These are phyloP conservation scores for Hirtodrosophila confusa DNA, from an alignment of 2,888 invertebrate genomes.

Conservation along the genomic window DNA sequence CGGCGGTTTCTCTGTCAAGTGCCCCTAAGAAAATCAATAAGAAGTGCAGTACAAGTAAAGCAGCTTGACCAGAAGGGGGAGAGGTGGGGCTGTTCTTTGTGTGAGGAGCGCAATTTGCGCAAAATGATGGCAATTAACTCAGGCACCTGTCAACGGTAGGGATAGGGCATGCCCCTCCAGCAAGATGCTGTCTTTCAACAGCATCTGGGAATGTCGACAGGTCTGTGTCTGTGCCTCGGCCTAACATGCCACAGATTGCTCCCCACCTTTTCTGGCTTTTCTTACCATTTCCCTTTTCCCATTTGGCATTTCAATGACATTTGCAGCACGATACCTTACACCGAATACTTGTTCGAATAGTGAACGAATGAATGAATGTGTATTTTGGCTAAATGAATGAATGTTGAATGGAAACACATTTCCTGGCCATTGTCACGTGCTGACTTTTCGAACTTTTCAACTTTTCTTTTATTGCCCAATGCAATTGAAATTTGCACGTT, in stretches of 20 bases:
- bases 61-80: slow-evolving; percentile 41
- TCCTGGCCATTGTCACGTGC: slow-evolving; percentile 69
- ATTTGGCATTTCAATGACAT: slow-evolving; percentile 8
- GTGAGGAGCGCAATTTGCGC: slow-evolving; percentile 61
- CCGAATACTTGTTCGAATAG: slow-evolving; percentile 20
- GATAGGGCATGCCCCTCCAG: too few relatives aligned
- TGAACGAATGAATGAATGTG: slow-evolving; percentile 20
- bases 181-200: slow-evolving; percentile 5
- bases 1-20: slow-evolving; percentile 19
- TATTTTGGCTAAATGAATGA: slow-evolving; percentile 21
- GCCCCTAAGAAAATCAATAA: slow-evolving; percentile 52
- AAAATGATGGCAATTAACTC: slow-evolving; percentile 68
- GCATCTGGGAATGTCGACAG: slow-evolving; percentile 29
- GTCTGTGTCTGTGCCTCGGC: slow-evolving; percentile 5
- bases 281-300: slow-evolving; percentile 10
- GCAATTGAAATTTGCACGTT: slow-evolving; percentile 49
- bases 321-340: slow-evolving; percentile 5
- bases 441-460: slow-evolving; percentile 46
- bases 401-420: slow-evolving; percentile 61
- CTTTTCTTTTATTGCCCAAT: slow-evolving; percentile 14
- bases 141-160: slow-evolving; percentile 47
- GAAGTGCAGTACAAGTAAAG: slow-evolving; percentile 48
- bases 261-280: background rate
- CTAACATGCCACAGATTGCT: too few relatives aligned
- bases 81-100: slow-evolving; percentile 23